Conservation (phyloP, 2,797 vertebrate genomes). For the Sebastiscus albofasciatus region DNA sequence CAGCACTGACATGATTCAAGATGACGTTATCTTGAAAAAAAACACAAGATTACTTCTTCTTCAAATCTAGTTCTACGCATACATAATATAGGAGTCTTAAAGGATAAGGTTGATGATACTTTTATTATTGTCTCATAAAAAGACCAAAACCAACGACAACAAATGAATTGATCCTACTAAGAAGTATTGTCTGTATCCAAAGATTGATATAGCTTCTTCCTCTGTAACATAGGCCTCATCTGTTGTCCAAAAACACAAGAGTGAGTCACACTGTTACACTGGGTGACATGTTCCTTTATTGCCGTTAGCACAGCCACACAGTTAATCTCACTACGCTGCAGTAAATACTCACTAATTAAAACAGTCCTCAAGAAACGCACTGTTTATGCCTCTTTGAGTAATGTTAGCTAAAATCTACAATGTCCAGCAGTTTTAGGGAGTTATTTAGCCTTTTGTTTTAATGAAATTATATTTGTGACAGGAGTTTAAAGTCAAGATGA, state of each 20-base stretch:
- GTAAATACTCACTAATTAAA: constrained; percentile 22
- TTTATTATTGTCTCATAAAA: not conserved
- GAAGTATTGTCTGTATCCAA: not conserved
- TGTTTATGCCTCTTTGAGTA: not conserved
- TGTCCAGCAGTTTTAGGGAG: not conserved
- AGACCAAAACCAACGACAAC: not conserved
- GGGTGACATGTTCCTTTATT: not conserved
- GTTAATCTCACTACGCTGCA: not conserved
- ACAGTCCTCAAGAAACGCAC: constrained; percentile 5
- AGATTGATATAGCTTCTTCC: not conserved
- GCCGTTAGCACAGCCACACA: not conserved
- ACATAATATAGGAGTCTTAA: not conserved
- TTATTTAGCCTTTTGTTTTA: not conserved
- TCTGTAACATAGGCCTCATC: not conserved
- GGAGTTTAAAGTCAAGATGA: too few relatives aligned
- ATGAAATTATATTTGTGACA: not conserved
- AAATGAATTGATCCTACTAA: not conserved
- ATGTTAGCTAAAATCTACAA: not conserved
- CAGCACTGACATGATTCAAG: constrained; percentile 11
- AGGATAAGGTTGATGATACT: not conserved
- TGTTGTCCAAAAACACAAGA: not conserved
- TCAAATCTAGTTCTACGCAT: not conserved
- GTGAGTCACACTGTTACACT: not conserved
- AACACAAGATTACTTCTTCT: not conserved
- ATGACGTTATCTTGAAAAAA: not conserved